Base-by-base conservation (phyloP, 2,113 vertebrate genomes). In the Chionis minor region DNA sequence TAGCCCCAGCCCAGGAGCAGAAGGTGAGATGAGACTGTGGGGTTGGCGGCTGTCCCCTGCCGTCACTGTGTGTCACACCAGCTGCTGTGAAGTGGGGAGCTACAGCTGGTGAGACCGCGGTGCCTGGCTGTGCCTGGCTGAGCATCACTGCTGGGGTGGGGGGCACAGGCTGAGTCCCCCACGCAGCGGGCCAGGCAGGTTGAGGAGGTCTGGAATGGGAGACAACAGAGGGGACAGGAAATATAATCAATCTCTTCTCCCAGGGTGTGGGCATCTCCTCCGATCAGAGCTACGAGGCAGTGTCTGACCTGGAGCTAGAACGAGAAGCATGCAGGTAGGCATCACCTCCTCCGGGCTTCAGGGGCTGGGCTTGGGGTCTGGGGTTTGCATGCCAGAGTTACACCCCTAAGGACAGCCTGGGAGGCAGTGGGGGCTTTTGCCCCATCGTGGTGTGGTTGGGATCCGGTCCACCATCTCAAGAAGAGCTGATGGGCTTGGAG, bases 21-120 rank as follows among this genome's bases (percentile, higher is more conserved):
- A 98, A 99, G 98, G 99, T 99, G 92, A 96, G 96, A 79, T 94
- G 91, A 47, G 26, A 2, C 35, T 6, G 9, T 7, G 45, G 63
- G 38, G 42, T 5, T 21, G 19, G 19, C 52, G 56, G 21, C 19
- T 84, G 42, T 71, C 30, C 77, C 38, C 61, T 65, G 35, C 27
- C 8, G 2, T 21, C 61, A 2, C 45, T 21, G 56, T 24, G 33
- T 8, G 6, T 12, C 54, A 67, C 47, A 38, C 28, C 52, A 10
- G 47, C 26, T 22, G 27, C 83, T 49, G 19, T 24, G 2, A 19
- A 30, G 27, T 1, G 4, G 1, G 16, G 32, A 62, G 17, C 22
- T 47, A 70, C 52, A 45, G 26, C 19, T 51, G 32, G 26, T 24
- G 63, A 61, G 45, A 61, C 23, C 0, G 0, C 1, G 1, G 22